Evolutionary conservation across 2,797 vertebrate genomes (phyloP).

Genomic region (Todus mexicanus): DNA sequence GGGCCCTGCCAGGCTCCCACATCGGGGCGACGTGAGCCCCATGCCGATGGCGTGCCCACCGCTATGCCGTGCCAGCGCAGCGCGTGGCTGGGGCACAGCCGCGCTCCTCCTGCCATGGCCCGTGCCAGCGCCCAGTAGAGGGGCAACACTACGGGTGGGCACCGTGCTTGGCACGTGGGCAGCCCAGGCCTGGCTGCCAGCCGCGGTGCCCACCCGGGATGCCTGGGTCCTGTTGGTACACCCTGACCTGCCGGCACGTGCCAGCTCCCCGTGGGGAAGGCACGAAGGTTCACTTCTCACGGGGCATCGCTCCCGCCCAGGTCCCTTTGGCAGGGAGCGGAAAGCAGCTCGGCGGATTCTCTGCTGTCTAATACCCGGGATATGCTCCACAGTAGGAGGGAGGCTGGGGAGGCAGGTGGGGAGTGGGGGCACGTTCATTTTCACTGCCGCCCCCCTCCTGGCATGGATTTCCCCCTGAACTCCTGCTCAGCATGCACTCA

Average conservation of each 20-base stretch:
- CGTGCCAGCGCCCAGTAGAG: rapidly evolving
- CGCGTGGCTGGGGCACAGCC: not conserved
- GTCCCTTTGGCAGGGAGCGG: not conserved
- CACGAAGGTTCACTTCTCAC: rapidly evolving
- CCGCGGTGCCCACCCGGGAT: rapidly evolving
- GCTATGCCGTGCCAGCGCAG: not conserved
- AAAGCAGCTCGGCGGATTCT: slow-evolving; percentile 37
- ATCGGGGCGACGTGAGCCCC: slow-evolving; percentile 36
- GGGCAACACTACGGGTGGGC: not conserved
- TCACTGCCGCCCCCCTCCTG: not conserved
- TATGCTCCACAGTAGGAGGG: not conserved
- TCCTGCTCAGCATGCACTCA: not conserved
- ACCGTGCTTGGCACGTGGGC: not conserved
- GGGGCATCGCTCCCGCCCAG: not conserved
- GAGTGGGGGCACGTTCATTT: not conserved
- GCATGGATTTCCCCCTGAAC: not conserved
- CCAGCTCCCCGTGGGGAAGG: not conserved
- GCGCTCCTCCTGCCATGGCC: not conserved
- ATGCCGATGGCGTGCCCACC: slow-evolving; percentile 1
- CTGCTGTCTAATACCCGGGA: not conserved
- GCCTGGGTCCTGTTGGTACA: not conserved
- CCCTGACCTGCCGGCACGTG: not conserved
- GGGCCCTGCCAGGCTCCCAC: slow-evolving; percentile 55
- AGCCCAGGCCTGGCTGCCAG: not conserved
- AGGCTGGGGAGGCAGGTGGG: not conserved